Base-by-base conservation (phyloP, 2,113 vertebrate species). In the Urocitellus parryii region DNA sequence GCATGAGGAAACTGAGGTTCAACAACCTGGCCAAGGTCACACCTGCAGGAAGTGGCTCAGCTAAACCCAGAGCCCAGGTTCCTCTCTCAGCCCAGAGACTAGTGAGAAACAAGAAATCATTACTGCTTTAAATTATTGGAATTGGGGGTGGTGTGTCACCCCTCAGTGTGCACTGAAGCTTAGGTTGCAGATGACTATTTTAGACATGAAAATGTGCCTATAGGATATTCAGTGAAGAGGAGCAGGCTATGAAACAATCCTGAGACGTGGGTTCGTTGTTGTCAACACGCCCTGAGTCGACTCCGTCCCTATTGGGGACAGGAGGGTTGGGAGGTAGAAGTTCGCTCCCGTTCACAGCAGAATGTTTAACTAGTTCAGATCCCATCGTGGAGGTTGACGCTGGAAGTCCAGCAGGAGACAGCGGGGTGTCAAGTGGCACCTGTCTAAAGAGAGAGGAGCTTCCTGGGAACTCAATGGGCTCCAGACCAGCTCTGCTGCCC, bases 341-440 rank as follows among this genome's bases (percentile, higher is more conserved):
- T 65, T 3, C 53, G 84, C 58, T 34, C 1, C 1, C 5, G 10
- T 53, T 32, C 11, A 14, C 25, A 82, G 24, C 27, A 37, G 42
- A 72, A 13, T 67, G 29, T 48, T 76, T 32, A 45, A 34, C 25
- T 0, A 20, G 17, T 67, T 67, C 53, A 27, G 70, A 51, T 48
- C 10, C 73, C 24, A 0, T 70, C 27, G 61, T 73, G 27, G 32
- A 37, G 42, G 73, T 42, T 65, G 58, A 42, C 58, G 51, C 25
- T 51, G 29, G 7, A 39, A 94, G 8, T 13, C 45, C 14, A 58
- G 20, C 27, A 8, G 8, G 6, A 18, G 73, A 13, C 9, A 13
- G 1, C 2, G 2, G 5, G 27, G 18, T 63, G 68, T 25, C 9
- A 1, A n/a, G 37, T 0, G 4, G 6, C 20, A 8, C n/a, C 73